These are phyloP conservation scores for Dicycla oo DNA, from an alignment of 2,888 invertebrate species.

Conservation along the genomic window DNA sequence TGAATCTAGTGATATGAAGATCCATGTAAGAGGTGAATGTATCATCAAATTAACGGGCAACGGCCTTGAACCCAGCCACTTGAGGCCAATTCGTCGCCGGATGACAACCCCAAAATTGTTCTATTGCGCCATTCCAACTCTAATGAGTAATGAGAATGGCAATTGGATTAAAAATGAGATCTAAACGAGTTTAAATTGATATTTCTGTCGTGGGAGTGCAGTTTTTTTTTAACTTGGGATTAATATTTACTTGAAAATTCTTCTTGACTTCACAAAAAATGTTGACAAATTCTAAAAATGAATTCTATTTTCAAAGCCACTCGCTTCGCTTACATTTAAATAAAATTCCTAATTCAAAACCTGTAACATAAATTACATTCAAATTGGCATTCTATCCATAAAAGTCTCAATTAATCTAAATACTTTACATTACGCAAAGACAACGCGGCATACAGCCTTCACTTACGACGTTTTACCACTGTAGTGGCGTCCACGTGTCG, in stretches of 20 bases:
- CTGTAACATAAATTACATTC: slow-evolving; percentile 21
- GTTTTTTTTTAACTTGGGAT: slow-evolving; percentile 17
- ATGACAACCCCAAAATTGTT: slow-evolving; percentile 71
- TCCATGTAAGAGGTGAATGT: slow-evolving; percentile 67
- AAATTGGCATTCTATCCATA: slow-evolving; percentile 48
- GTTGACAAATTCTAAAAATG: neutral
- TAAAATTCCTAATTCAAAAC: slow-evolving; percentile 29
- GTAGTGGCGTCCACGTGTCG: slow-evolving; percentile 77
- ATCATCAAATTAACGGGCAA: slow-evolving; percentile 68
- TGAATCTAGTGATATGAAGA: slow-evolving; percentile 51
- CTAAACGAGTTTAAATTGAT: slow-evolving; percentile 37
- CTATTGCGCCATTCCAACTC: slow-evolving; percentile 60
- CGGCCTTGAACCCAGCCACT: slow-evolving; percentile 72
- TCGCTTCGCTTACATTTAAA: neutral
- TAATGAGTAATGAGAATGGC: slow-evolving; percentile 56
- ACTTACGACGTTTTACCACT: slow-evolving; percentile 58
- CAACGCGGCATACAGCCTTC: slow-evolving; percentile 47
- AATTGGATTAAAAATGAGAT: slow-evolving; percentile 55
- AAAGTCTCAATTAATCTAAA: slow-evolving; percentile 32
- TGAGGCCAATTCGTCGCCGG: slow-evolving; percentile 72
- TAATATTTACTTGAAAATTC: neutral
- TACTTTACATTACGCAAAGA: slow-evolving; percentile 43
- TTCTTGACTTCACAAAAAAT: neutral
- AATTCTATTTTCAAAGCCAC: neutral
- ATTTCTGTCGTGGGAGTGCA: slow-evolving; percentile 33